Evolutionary conservation across 2,797 vertebrate species (phyloP), one percentile per base, ranked within the genome.

Genomic region (Bucorvus abyssinicus): DNA sequence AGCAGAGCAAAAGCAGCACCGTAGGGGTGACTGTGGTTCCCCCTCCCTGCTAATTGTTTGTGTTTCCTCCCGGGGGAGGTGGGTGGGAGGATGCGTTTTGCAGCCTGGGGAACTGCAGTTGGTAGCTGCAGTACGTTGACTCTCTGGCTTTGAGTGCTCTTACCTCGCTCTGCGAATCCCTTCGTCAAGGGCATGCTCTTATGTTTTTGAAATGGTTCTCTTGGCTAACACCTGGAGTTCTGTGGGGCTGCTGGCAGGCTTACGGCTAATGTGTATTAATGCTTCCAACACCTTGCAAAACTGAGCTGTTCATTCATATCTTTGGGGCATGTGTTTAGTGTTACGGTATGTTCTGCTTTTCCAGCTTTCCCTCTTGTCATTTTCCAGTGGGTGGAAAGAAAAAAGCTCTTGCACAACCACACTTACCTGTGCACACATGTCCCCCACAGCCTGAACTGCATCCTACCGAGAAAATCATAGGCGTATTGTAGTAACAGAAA

Each of bases 381-480:
- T 85, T 86, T 57, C 68, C 50, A 59, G 29, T 5, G 42, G 10
- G 27, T 50, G 47, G 52, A 64, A 78, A 77, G 71, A 34, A 45
- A 68, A 84, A 84, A 44, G 13, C 5, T 80, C 65, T 55, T 45
- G 11, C 10, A 0, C 34, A 65, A 40, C 47, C 42, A 32, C 12
- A 6, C 17, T 84, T 24, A 75, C 8, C 29, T n/a, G 26, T 52
- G 2, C 10, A 7, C 14, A 6, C 20, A 14, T 59, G 14, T 24
- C 18, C 32, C 19, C 30, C 45, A 9, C 22, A 8, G 49, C 16
- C 19, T 1, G 1, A 89, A 78, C 68, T 0, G 0, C 44, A 71
- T 30, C 4, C 0, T 6, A 38, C 11, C n/a, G 38, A 29, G 60
- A 64, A 74, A 87, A 92, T 17, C 1, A 0, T 29, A 32, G 75